These are phyloP conservation scores for Agapostemon virescens DNA, from an alignment of 2,888 invertebrate genomes.

Conservation along the genomic window DNA sequence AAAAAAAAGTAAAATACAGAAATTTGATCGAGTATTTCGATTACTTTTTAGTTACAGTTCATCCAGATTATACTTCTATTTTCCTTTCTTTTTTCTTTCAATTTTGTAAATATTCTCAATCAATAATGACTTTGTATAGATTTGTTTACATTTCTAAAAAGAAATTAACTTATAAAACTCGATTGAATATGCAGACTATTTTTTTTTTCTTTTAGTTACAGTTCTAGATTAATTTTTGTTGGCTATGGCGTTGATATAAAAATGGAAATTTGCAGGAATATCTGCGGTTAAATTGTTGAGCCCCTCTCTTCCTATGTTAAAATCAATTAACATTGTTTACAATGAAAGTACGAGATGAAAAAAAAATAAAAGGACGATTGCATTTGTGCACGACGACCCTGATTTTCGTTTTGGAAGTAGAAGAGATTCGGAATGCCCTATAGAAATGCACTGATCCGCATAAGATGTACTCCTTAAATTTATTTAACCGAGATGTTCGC, in stretches of 20 bases:
- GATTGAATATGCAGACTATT: neutral
- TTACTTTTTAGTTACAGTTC: too few species aligned
- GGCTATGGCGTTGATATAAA: neutral
- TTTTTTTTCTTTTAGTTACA: neutral
- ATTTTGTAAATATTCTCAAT: too few species aligned
- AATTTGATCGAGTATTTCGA: too few species aligned
- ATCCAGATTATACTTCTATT: too few species aligned
- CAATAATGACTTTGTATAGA: too few species aligned
- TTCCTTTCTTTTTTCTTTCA: too few species aligned
- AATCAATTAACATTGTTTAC: neutral
- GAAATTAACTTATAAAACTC: neutral
- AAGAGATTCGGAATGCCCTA: slow-evolving; percentile 72
- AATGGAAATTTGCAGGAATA: slow-evolving; percentile 13
- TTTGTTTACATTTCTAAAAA: neutral
- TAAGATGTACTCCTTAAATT: slow-evolving; percentile 59
- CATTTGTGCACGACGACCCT: slow-evolving; percentile 43
- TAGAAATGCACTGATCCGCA: slow-evolving; percentile 71
- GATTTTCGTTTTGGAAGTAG: slow-evolving; percentile 49
- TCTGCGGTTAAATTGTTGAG: neutral
- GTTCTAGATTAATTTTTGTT: neutral
- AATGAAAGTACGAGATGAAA: neutral
- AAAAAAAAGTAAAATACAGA: too few species aligned
- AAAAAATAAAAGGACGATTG: slow-evolving; percentile 2
- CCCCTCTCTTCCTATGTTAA: neutral
- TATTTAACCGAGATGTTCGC: slow-evolving; percentile 47